Evolutionary conservation across 2,797 vertebrate species (phyloP).

Genomic region (Calcarius lapponicus): DNA sequence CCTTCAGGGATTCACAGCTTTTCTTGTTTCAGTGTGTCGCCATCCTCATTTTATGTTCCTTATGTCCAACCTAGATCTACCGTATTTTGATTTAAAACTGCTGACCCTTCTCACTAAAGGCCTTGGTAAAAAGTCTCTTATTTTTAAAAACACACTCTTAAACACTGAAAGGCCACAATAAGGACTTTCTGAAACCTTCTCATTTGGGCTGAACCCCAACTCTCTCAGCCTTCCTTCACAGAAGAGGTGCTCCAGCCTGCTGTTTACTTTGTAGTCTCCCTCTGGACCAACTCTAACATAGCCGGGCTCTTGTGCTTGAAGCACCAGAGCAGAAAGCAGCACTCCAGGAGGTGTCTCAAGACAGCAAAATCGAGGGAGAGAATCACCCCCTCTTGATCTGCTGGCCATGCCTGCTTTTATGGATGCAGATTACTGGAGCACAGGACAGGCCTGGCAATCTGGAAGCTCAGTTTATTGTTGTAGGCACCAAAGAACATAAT

Average conservation of each 20-base stretch:
- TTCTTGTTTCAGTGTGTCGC: neutral
- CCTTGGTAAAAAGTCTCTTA: neutral
- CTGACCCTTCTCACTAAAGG: neutral
- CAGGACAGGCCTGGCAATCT: neutral
- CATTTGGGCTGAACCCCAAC: neutral
- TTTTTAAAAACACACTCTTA: neutral
- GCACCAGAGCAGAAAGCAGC: neutral
- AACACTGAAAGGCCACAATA: neutral
- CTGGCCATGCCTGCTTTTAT: neutral
- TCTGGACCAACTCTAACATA: neutral
- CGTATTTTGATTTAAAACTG: neutral
- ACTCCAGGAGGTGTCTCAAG: neutral
- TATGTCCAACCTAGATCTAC: neutral
- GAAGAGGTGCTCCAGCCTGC: neutral
- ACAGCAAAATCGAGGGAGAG: accelerated
- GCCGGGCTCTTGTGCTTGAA: accelerated
- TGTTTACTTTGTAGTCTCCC: neutral
- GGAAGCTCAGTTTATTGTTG: neutral
- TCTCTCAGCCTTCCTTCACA: neutral
- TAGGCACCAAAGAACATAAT: neutral
- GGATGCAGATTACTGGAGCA: neutral
- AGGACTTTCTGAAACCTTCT: neutral
- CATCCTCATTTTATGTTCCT: neutral
- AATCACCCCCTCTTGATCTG: neutral
- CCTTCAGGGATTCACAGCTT: neutral